Percentiles rank a stretch among this genome's conserved stretches.
Conservation (phyloP, 2,797 vertebrate genomes). For the Gastrophryne carolinensis region DNA sequence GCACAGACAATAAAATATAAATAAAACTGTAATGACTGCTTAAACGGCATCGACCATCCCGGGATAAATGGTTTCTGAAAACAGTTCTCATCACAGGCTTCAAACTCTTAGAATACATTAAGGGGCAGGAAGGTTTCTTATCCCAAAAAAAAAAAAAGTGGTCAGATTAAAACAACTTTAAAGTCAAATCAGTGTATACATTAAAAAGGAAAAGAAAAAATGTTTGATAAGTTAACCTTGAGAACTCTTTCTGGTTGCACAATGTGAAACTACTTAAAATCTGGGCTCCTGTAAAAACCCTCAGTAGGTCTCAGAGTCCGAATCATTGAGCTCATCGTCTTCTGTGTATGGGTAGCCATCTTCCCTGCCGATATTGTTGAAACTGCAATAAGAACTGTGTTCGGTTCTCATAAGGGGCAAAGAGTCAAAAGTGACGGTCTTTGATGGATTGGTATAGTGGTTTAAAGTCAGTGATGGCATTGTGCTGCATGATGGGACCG, state of each 20-base stretch:
- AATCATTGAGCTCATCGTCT: constrained; percentile 94
- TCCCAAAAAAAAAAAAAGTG: constrained; percentile 30
- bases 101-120: not conserved
- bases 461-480: constrained; percentile 87
- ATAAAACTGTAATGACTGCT: constrained; percentile 54
- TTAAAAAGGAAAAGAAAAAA: constrained; percentile 22
- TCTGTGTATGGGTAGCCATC: constrained; percentile 83
- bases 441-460: constrained; percentile 92
- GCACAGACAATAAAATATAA: constrained; percentile 51
- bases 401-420: constrained; percentile 84
- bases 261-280: constrained; percentile 55
- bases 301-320: constrained; percentile 96
- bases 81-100: not conserved
- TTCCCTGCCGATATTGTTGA: constrained; percentile 91
- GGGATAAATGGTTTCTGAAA: not conserved
- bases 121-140: constrained; percentile 21
- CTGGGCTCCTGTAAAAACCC: constrained; percentile 45
- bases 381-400: constrained; percentile 92
- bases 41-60: constrained; percentile 20
- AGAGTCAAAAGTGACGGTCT: constrained; percentile 90
- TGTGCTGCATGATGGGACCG: constrained; percentile 84
- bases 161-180: constrained; percentile 42
- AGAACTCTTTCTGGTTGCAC: constrained; percentile 57
- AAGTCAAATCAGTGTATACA: constrained; percentile 39
- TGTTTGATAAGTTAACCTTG: constrained; percentile 20